A percentile compares a stretch with the other conserved stretches of the same genome.
Evolutionary conservation across 1,140 invertebrate genomes (phyloP).

Genomic region (Drosophila paulistorum): DNA sequence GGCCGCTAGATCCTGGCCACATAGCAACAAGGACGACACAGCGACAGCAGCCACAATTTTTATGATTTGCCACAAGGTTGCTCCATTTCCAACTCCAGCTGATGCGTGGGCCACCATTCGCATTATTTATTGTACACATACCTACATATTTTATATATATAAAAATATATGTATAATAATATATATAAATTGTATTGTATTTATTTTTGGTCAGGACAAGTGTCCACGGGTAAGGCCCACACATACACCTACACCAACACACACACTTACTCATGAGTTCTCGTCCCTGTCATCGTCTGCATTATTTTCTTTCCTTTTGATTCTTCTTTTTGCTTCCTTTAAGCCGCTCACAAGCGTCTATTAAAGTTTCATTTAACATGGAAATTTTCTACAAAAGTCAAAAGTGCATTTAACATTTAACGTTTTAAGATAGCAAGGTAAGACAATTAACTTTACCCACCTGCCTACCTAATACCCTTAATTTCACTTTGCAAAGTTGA

Average conservation of each 20-base stretch:
- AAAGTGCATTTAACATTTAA: slow-evolving; percentile 5
- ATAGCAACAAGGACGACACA: slow-evolving; percentile 41
- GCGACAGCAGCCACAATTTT: slow-evolving; percentile 54
- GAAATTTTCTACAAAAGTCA: background rate
- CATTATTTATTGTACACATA: slow-evolving; percentile 63
- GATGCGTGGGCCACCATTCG: slow-evolving; percentile 34
- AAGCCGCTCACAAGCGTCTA: background rate
- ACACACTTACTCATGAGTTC: background rate
- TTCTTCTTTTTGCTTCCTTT: slow-evolving; percentile 1
- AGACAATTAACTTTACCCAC: background rate
- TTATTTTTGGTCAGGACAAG: slow-evolving; percentile 15
- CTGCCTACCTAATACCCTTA: background rate
- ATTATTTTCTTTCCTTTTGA: background rate
- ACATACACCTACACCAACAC: background rate
- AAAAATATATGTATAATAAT: background rate
- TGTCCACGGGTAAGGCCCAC: slow-evolving; percentile 1
- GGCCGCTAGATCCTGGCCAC: slow-evolving; percentile 14
- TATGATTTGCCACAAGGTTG: slow-evolving; percentile 53
- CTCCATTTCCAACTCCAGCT: background rate
- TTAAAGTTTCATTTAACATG: background rate
- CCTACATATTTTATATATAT: too few species aligned
- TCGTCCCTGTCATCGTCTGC: background rate
- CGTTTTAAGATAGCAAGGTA: background rate
- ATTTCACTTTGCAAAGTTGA: background rate
- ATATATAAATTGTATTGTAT: slow-evolving; percentile 15